Evolutionary conservation across 2,888 invertebrate genomes (phyloP), one percentile per base, ranked within the genome.

Genomic region (Seira sanloemensis): DNA sequence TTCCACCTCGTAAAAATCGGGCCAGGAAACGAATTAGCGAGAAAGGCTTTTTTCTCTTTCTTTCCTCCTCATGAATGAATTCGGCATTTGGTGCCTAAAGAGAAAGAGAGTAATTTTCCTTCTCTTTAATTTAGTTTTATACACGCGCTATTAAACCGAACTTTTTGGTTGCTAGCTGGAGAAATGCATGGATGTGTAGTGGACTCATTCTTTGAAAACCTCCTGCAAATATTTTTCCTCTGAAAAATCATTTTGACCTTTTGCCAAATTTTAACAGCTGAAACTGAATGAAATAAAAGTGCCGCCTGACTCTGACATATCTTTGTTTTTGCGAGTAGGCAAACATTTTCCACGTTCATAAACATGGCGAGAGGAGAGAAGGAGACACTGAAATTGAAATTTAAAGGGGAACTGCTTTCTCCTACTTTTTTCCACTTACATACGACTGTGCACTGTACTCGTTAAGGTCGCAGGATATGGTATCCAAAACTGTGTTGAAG

Each of bases 181-280:
- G 46, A 65, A 50, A 21, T 46, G 9, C 2, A 66, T 66, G 23
- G 37, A 7, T 37, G 37, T 37, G 37, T 7, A 4, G 37, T 37
- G 37, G 37, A 37, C 37, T 37, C 1, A 66, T 18, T 16, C 27
- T 69, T 5, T 82, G 37, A 69, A 66, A 37, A 65, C 58, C 76
- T 68, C 24, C 69, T 75, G 46, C 46, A 21, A 19, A 27, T 37
- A n/a, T n/a, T n/a, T 79, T 79, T 62, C 37, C 77, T 50, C 71
- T 73, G 62, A 77, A 86, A 87, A 87, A 85, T 80, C 82, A 87
- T 87, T 58, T 88, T 87, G 87, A 88, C 87, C 87, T 86, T 81
- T 87, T 87, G 87, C 87, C 87, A 88, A 58, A 58, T 87, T 87
- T 88, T 88, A 86, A 86, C 86, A 86, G 84, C 83, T 86, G 78